These are phyloP conservation scores for Tyrannus savana DNA, from an alignment of 2,113 vertebrate genomes.

Conservation along the genomic window DNA sequence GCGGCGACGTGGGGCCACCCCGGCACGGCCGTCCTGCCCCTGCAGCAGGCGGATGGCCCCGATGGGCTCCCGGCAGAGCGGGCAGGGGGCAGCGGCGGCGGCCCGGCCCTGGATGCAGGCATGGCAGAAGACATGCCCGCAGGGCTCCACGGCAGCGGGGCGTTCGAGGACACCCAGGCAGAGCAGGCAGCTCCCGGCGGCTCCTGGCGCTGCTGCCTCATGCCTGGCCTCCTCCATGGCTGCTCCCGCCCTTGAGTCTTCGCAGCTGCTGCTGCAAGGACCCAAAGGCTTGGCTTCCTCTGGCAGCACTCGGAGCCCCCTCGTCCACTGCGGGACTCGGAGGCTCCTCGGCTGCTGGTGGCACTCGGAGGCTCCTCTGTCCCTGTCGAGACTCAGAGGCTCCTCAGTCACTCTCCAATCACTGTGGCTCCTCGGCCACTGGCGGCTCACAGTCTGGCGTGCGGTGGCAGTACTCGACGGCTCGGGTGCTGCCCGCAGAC, in stretches of 20 bases:
- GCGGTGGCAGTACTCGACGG: background rate
- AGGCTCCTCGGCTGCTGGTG: no score
- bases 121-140: background rate
- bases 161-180: background rate
- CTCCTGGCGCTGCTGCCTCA: accelerated
- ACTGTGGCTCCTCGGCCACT: accelerated
- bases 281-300: background rate
- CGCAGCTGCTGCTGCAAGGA: background rate
- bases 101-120: background rate
- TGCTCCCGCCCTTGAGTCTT: background rate
- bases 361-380: no score
- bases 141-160: background rate
- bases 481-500: background rate
- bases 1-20: background rate
- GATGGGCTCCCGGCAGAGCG: background rate
- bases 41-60: background rate
- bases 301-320: background rate
- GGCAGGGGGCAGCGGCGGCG: background rate
- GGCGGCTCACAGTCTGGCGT: background rate
- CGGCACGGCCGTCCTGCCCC: background rate
- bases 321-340: background rate
- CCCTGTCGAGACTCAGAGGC: no score
- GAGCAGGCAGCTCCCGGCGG: background rate
- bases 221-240: no score
- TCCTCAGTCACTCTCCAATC: background rate